A percentile compares a stretch with the other conserved stretches of the same genome.
phyloP scores from a whole-genome alignment of 2,797 vertebrate species.

The Trichosurus vulpecula region DNA sequence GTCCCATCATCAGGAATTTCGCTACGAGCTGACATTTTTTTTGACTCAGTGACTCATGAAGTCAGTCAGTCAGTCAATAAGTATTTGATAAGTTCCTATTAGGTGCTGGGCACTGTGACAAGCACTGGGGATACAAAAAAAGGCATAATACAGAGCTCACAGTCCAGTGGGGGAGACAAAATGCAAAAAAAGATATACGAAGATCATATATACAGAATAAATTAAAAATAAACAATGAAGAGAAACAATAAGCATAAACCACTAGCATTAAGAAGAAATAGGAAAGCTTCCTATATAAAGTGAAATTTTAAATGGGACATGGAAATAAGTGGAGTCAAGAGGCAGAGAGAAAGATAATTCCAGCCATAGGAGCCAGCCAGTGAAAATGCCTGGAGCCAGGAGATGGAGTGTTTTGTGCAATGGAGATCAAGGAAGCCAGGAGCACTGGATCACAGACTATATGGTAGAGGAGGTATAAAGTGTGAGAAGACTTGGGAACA shows the following conservation, averaged over 20 bases:
- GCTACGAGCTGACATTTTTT: background rate
- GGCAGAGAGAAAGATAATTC: background rate
- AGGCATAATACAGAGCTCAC: background rate
- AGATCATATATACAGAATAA: background rate
- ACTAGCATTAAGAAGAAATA: background rate
- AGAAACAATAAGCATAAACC: too few relatives aligned
- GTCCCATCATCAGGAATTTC: background rate
- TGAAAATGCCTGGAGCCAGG: background rate
- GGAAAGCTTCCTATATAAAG: background rate
- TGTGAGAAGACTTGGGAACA: background rate
- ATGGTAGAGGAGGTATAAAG: background rate
- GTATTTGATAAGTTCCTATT: background rate
- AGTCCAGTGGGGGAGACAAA: background rate
- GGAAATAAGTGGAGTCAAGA: background rate
- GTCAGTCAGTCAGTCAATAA: background rate
- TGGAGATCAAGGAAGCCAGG: background rate
- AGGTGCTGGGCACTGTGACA: background rate
- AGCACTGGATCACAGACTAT: background rate
- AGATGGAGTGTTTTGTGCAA: background rate
- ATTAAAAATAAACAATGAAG: background rate
- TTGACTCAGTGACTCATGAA: background rate
- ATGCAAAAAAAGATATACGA: background rate
- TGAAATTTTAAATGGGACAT: background rate
- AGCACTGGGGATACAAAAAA: background rate
- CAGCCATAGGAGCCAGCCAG: background rate